Conservation (phyloP, 1,140 invertebrate genomes). For the Homalodisca vitripennis region DNA sequence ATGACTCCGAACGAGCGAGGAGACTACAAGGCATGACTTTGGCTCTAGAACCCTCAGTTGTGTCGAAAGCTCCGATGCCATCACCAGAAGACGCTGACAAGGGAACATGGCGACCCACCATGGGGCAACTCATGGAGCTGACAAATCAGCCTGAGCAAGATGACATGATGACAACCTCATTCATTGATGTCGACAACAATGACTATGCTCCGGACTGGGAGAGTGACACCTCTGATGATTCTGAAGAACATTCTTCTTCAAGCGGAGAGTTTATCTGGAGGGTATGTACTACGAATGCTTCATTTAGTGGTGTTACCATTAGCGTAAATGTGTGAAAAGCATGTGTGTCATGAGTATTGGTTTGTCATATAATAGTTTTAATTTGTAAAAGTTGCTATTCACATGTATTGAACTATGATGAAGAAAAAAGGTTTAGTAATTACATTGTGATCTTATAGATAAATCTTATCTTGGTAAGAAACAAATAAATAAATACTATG, state of each 20-base stretch:
- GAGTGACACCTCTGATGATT: constrained; percentile 43
- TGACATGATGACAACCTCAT: constrained; percentile 43
- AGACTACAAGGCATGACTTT: constrained; percentile 24
- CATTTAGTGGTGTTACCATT: not conserved
- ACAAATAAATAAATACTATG: too few species aligned
- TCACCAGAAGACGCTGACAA: constrained; percentile 42
- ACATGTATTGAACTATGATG: too few species aligned
- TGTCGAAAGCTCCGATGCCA: constrained; percentile 40
- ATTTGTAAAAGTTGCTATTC: too few species aligned
- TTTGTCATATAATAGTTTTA: too few species aligned
- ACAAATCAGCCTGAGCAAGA: constrained; percentile 36
- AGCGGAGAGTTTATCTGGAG: constrained; percentile 78
- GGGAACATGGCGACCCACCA: constrained; percentile 35
- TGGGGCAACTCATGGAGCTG: constrained; percentile 36
- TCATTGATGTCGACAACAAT: constrained; percentile 40
- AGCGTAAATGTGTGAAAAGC: not conserved
- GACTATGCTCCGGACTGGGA: constrained; percentile 48
- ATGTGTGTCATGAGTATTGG: too few species aligned
- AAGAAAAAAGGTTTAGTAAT: too few species aligned
- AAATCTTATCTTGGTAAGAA: too few species aligned
- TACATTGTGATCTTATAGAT: too few species aligned
- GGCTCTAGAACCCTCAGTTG: constrained; percentile 15
- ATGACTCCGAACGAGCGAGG: not conserved
- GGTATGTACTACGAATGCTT: constrained; percentile 57
- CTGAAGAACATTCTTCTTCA: constrained; percentile 55